Evolutionary conservation across 2,797 vertebrate genomes (phyloP).

Genomic region (Schizopygopsis pylzovi): DNA sequence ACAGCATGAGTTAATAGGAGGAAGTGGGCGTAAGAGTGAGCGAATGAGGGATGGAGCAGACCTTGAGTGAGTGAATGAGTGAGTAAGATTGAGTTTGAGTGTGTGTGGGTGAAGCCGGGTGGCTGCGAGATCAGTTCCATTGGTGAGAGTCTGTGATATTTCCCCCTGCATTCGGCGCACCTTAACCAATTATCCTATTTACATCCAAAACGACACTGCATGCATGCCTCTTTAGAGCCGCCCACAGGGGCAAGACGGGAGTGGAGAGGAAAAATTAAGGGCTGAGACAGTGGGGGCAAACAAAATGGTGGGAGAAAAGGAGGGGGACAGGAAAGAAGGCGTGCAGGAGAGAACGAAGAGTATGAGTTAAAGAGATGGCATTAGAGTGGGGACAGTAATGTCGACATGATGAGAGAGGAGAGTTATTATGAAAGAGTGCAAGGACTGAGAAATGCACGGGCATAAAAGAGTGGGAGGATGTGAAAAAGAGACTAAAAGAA

Average conservation of each 20-base stretch:
- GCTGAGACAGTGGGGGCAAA: constrained; percentile 34
- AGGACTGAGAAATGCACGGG: neutral
- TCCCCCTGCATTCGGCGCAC: constrained; percentile 53
- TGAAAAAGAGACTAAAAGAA: constrained; percentile 15
- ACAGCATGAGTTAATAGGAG: constrained; percentile 45
- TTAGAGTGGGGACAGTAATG: constrained; percentile 45
- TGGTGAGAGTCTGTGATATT: constrained; percentile 53
- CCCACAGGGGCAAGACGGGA: constrained; percentile 40
- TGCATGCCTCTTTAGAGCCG: constrained; percentile 59
- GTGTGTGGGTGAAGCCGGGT: constrained; percentile 38
- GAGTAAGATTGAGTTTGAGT: constrained; percentile 39
- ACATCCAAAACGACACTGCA: constrained; percentile 69
- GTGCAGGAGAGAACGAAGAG: neutral
- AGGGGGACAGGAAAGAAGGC: neutral
- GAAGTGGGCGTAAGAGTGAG: constrained; percentile 27
- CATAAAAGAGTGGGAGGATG: neutral
- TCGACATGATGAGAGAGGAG: constrained; percentile 7
- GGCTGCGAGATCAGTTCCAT: constrained; percentile 42
- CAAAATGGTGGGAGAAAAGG: constrained; percentile 54
- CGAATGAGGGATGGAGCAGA: constrained; percentile 33
- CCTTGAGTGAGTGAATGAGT: constrained; percentile 35
- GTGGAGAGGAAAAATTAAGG: constrained; percentile 46
- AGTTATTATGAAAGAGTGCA: neutral
- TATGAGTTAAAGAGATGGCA: constrained; percentile 37
- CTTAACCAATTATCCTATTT: constrained; percentile 74